Evolutionary conservation across 1,140 invertebrate species (phyloP), one percentile per base, ranked within the genome.

Genomic region (Drosophila orosa): DNA sequence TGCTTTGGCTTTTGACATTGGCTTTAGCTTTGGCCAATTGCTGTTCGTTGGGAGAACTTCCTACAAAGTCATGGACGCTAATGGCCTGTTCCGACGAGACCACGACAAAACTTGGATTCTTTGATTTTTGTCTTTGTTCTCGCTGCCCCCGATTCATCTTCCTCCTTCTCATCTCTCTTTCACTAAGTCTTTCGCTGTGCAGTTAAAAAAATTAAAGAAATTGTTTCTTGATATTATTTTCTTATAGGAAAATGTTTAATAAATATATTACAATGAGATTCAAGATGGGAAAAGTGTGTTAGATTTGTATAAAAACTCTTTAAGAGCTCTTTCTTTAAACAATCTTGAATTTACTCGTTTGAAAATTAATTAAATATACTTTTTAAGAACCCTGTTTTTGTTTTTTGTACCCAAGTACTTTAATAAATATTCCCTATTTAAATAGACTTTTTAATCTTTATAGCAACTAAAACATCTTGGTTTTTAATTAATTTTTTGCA

Each of bases 21-120:
- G 29, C 48, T 19, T 19, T 35, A 9, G 47, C 29, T 27, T 17
- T 45, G 63, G 52, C 17, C 52, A 58, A 71, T 72, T 47, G 40
- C 66, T 22, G 22, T 47, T 72, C 24, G 15, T 8, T 13, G 13
- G 17, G 47, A 40, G 35, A 39, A 50, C 57, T 67, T 78, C 73
- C 61, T 54, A 72, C 69, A 79, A 76, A 86, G 82, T 86, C 82
- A 86, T 87, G 75, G 75, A 45, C 83, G n/a, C 50, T 82, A 86
- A 86, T 81, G 74, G 65, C 37, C 74, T 31, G 54, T 61, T 69
- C 45, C 39, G 37, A 68, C 39, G 37, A 68, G 44, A 50, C 42
- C 52, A 65, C 65, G 29, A 65, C 55, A 59, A 78, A 78, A 56
- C 67, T 74, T 66, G 52, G 52, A 57, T 56, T 65, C 67, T 74